A percentile compares a stretch with the other conserved stretches of the same genome.
Conservation (phyloP, 2,797 vertebrate genomes). For the Lithobates pipiens region DNA sequence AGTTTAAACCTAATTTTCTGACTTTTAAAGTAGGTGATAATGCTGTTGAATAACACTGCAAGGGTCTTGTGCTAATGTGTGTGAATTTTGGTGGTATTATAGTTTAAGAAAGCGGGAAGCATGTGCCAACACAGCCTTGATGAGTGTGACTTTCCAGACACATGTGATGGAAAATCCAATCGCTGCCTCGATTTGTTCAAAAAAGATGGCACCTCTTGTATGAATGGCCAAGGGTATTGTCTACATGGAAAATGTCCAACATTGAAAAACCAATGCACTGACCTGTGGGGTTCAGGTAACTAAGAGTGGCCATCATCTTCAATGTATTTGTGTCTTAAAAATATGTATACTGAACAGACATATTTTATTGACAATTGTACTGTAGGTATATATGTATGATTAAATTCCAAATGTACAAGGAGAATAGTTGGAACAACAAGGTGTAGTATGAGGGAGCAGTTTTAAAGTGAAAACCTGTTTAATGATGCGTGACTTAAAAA, state of each 20-base stretch:
- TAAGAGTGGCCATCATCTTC: background rate
- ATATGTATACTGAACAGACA: background rate
- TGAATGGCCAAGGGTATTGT: slow-evolving; percentile 78
- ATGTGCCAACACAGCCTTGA: slow-evolving; percentile 78
- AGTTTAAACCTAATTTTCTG: too few relatives aligned
- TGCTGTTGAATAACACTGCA: too few relatives aligned
- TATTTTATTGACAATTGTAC: too few relatives aligned
- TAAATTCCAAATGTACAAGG: too few relatives aligned
- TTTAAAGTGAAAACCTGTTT: too few relatives aligned
- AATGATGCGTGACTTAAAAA: too few relatives aligned
- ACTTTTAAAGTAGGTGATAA: too few relatives aligned
- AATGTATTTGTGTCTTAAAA: background rate
- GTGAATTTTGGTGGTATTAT: background rate
- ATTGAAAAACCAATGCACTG: slow-evolving; percentile 77
- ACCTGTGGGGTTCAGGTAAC: slow-evolving; percentile 82
- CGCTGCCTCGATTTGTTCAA: slow-evolving; percentile 84
- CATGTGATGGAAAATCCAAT: slow-evolving; percentile 79
- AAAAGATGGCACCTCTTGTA: slow-evolving; percentile 85
- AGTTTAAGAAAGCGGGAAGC: slow-evolving; percentile 74
- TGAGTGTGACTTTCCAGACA: slow-evolving; percentile 88
- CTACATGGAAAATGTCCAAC: slow-evolving; percentile 86
- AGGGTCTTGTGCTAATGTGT: background rate
- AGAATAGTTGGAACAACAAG: too few relatives aligned
- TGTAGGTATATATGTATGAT: too few relatives aligned
- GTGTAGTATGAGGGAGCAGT: too few relatives aligned